Percentiles rank a stretch among this genome's conserved stretches.
Conservation (phyloP, 2,113 vertebrate species). For the Tupaia chinensis region DNA sequence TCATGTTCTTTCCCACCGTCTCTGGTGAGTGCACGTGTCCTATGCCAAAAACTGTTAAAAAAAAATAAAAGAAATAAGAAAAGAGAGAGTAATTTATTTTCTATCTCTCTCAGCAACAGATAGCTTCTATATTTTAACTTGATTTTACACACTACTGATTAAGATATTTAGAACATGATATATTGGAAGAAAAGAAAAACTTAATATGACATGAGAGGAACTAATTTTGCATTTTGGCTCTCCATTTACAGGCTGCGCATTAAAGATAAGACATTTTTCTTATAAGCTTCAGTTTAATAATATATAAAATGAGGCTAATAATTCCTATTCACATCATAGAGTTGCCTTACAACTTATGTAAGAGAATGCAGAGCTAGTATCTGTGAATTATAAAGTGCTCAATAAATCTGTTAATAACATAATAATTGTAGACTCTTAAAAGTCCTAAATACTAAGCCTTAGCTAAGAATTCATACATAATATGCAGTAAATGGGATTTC, state of each 20-base stretch:
- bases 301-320: conserved; percentile 24
- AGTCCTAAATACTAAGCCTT: neutral
- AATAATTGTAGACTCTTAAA: conserved; percentile 48
- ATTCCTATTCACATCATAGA: neutral
- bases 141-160: neutral
- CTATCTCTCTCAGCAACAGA: neutral
- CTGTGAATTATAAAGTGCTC: conserved; percentile 35
- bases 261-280: neutral
- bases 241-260: neutral
- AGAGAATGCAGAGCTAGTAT: conserved; percentile 15
- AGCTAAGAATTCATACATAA: conserved; percentile 17
- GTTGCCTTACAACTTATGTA: conserved; percentile 41
- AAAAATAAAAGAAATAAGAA: no score
- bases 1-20: no score
- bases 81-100: neutral
- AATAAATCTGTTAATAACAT: conserved; percentile 34
- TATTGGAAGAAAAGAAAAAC: conserved; percentile 51
- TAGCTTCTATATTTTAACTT: neutral
- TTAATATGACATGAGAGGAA: neutral
- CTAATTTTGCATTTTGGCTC: conserved; percentile 16
- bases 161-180: conserved; percentile 20
- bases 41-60: no score
- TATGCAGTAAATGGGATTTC: conserved; percentile 40
- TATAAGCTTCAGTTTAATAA: conserved; percentile 22
- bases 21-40: no score